Percentiles rank a stretch among this genome's conserved stretches.
Conservation (phyloP, 2,888 invertebrate genomes). For the Atethmia centrago region DNA sequence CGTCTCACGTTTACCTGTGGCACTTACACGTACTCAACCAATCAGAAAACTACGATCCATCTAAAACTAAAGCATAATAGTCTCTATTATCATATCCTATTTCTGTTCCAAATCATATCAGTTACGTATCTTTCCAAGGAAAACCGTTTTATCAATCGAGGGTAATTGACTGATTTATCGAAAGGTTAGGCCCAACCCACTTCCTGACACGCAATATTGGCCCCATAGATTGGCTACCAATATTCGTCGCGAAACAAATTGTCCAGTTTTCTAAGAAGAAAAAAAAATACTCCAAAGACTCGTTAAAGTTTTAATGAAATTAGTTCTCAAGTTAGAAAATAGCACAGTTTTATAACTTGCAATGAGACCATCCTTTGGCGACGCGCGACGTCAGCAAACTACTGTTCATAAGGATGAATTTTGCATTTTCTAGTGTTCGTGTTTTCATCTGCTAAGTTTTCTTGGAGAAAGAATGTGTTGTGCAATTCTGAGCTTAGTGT, state of each 20-base stretch:
- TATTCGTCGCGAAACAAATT: slow-evolving; percentile 31
- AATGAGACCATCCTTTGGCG: slow-evolving; percentile 54
- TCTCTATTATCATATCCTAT: slow-evolving; percentile 17
- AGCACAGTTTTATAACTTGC: slow-evolving; percentile 59
- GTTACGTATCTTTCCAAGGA: slow-evolving; percentile 43
- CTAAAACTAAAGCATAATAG: slow-evolving; percentile 1
- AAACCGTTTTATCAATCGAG: slow-evolving; percentile 59
- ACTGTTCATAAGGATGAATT: slow-evolving; percentile 50
- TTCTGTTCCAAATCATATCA: slow-evolving; percentile 45
- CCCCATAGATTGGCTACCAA: slow-evolving; percentile 41
- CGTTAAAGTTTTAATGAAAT: slow-evolving; percentile 63
- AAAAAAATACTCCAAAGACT: slow-evolving; percentile 20
- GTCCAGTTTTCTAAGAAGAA: neutral
- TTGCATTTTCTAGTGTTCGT: slow-evolving; percentile 42
- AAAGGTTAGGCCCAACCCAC: slow-evolving; percentile 44
- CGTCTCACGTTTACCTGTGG: no score
- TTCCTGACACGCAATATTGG: slow-evolving; percentile 48
- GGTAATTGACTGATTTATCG: slow-evolving; percentile 61
- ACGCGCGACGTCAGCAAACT: slow-evolving; percentile 52
- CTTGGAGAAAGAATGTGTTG: slow-evolving; percentile 22
- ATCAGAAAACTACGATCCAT: slow-evolving; percentile 3
- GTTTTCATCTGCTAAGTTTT: slow-evolving; percentile 44
- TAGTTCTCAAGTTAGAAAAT: slow-evolving; percentile 61
- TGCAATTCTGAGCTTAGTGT: slow-evolving; percentile 47
- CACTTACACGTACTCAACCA: slow-evolving; percentile 5